phyloP scores from a whole-genome alignment of 1,140 invertebrate species.

The Cylas formicarius region DNA sequence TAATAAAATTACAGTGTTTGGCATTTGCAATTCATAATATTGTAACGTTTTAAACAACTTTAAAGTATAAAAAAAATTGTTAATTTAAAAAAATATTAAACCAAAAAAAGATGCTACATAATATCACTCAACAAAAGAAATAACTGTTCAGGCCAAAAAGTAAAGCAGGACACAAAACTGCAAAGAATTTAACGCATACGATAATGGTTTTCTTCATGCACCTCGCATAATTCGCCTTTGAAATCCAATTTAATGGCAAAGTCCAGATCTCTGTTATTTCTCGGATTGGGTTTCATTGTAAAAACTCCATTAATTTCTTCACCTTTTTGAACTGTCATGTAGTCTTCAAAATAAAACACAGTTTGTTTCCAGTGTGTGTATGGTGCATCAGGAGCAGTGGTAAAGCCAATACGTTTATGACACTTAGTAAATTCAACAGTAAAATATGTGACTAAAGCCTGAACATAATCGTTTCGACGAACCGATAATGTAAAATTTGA shows the following conservation, averaged over 20 bases:
- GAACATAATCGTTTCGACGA: conserved; percentile 93
- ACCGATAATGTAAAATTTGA: conserved; percentile 74
- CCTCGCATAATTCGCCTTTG: conserved; percentile 87
- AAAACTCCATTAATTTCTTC: conserved; percentile 91
- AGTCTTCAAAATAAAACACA: conserved; percentile 96
- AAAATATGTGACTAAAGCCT: conserved; percentile 97
- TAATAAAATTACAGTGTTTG: too few relatives aligned
- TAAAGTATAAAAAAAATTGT: too few relatives aligned
- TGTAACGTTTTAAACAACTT: too few relatives aligned
- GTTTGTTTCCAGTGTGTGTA: conserved; percentile 99
- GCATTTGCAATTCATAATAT: too few relatives aligned
- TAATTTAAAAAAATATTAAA: too few relatives aligned
- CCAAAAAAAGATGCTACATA: too few relatives aligned
- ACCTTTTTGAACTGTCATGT: conserved; percentile 88
- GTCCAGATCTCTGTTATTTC: conserved; percentile 96
- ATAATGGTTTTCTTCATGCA: conserved; percentile 86
- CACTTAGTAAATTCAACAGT: conserved; percentile 99
- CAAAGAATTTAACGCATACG: conserved; percentile 80
- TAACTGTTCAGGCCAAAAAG: neutral
- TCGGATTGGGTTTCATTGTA: conserved; percentile 87
- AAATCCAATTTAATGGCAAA: conserved; percentile 91
- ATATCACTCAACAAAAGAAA: neutral
- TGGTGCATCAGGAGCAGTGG: conserved; percentile 91
- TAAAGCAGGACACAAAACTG: neutral
- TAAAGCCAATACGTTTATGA: conserved; percentile 97